Conservation (phyloP, 2,113 vertebrate genomes). For the Pachyramphus minor region DNA sequence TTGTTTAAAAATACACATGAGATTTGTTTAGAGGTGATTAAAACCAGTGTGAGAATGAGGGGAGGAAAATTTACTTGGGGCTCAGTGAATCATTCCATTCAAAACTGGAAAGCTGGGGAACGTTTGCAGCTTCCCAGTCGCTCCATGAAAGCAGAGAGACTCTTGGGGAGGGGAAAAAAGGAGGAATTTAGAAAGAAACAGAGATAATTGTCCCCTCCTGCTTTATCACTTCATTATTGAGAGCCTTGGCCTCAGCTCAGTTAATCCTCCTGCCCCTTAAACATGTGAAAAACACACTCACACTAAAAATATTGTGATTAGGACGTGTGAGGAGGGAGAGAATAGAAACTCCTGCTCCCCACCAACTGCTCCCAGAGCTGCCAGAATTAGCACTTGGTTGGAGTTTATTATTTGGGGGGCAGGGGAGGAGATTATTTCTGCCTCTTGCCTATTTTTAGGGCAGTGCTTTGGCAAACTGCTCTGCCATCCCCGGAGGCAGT, state of each 20-base stretch:
- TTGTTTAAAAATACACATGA: background rate
- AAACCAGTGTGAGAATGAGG: background rate
- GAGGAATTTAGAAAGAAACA: background rate
- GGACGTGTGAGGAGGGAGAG: background rate
- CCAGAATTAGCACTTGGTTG: background rate
- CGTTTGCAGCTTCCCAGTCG: background rate
- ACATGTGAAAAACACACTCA: background rate
- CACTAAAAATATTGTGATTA: background rate
- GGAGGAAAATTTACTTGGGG: background rate
- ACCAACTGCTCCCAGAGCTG: background rate
- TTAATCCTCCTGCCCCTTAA: background rate
- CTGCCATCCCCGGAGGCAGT: background rate
- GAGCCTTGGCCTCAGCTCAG: background rate
- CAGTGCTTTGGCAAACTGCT: background rate
- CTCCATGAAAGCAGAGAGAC: background rate
- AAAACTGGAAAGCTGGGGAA: background rate
- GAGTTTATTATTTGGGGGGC: background rate
- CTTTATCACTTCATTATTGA: background rate
- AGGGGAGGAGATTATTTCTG: background rate
- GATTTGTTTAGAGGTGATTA: background rate
- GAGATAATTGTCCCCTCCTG: background rate
- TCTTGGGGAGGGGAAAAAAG: background rate
- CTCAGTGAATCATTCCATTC: background rate
- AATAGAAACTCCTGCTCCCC: background rate
- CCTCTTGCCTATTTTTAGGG: background rate